phyloP scores from a whole-genome alignment of 2,888 invertebrate species.

The Spatulosminthurus flaviceps region DNA sequence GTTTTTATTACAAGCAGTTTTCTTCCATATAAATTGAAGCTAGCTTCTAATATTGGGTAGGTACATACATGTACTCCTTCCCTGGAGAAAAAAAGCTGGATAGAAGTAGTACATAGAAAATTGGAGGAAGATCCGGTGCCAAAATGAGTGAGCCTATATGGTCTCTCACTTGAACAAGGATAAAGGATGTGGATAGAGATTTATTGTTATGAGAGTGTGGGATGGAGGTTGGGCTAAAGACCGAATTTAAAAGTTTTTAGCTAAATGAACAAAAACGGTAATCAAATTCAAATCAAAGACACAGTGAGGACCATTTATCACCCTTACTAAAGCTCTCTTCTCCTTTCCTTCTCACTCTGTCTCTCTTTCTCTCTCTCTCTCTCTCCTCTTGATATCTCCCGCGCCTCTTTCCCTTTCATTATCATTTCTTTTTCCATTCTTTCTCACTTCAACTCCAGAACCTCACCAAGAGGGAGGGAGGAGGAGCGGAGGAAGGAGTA shows the following conservation, averaged over 20 bases:
- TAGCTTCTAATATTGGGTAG: no score
- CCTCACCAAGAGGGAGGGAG: constrained; percentile 12
- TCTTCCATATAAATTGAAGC: no score
- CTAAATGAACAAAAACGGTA: constrained; percentile 64
- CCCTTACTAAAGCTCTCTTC: constrained; percentile 33
- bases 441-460: constrained; percentile 22
- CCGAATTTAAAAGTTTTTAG: constrained; percentile 59
- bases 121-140: background rate
- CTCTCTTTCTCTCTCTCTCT: constrained; percentile 22
- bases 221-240: constrained; percentile 49
- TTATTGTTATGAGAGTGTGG: constrained; percentile 57
- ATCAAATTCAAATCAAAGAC: constrained; percentile 64
- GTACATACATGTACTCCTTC: no score
- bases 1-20: no score
- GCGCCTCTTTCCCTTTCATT: constrained; percentile 31
- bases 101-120: background rate
- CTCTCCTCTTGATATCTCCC: constrained; percentile 23
- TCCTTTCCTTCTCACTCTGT: constrained; percentile 21
- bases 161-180: background rate
- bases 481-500: background rate
- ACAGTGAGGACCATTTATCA: constrained; percentile 55
- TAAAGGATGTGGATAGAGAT: constrained; percentile 49
- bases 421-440: constrained; percentile 33
- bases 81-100: no score
- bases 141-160: constrained; percentile 24